phyloP scores from a whole-genome alignment of 1,140 invertebrate genomes.

The Trachelipus rathkii region DNA sequence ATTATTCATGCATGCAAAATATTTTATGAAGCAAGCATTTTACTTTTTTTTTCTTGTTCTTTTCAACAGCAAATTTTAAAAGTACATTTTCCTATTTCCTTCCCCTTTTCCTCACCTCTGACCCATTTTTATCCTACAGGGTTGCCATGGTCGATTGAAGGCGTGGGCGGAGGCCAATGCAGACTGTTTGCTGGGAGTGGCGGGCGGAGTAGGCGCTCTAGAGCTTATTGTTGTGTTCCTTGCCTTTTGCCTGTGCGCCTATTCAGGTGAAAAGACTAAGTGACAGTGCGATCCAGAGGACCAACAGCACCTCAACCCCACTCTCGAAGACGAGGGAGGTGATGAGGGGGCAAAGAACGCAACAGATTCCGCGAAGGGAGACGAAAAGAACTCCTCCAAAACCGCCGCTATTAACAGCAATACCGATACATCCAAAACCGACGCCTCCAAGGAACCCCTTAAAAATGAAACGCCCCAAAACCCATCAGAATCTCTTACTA shows the following conservation, averaged over 20 bases:
- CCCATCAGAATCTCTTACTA: background rate
- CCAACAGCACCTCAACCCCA: background rate
- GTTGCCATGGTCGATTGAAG: slow-evolving; percentile 8
- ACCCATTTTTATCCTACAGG: background rate
- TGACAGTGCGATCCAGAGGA: slow-evolving; percentile 5
- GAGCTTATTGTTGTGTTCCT: background rate
- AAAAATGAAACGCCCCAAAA: background rate
- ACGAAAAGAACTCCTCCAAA: background rate
- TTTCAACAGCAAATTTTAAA: too few relatives aligned
- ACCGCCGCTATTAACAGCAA: background rate
- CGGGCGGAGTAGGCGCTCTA: background rate
- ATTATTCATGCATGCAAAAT: too few relatives aligned
- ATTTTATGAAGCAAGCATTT: too few relatives aligned
- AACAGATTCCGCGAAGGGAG: background rate
- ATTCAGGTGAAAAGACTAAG: background rate
- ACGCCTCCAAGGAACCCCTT: background rate
- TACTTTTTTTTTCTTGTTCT: too few relatives aligned
- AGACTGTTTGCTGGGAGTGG: background rate
- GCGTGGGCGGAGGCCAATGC: background rate
- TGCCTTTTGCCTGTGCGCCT: background rate
- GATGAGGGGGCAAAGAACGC: background rate
- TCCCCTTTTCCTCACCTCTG: background rate
- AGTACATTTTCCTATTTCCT: background rate
- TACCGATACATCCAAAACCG: background rate
- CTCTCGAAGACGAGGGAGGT: background rate